These are phyloP conservation scores for Neolamprologus kungweensis DNA, from an alignment of 2,113 vertebrate genomes.

Conservation along the genomic window DNA sequence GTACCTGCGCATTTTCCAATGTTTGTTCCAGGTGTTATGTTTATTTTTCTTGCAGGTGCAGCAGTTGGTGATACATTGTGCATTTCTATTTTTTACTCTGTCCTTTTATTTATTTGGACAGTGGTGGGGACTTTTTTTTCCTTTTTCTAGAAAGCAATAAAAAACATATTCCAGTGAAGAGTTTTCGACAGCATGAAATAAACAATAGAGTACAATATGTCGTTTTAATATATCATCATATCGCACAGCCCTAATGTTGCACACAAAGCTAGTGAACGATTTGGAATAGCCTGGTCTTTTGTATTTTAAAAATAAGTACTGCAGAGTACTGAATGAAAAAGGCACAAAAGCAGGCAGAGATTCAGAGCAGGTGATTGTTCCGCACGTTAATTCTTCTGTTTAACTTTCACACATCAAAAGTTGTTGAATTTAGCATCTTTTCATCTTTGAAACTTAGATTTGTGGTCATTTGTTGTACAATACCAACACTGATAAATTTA, in stretches of 20 bases:
- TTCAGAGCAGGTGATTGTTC: background rate
- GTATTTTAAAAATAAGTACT: background rate
- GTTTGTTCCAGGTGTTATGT: background rate
- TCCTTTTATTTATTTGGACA: background rate
- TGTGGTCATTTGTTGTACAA: background rate
- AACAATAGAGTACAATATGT: background rate
- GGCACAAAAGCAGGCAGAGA: background rate
- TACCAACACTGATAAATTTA: background rate
- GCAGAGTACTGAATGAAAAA: background rate
- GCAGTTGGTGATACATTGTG: background rate
- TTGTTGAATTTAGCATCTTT: background rate
- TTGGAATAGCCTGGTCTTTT: background rate
- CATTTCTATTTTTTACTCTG: background rate
- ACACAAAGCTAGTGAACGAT: background rate
- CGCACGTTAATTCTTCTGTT: background rate
- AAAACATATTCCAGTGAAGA: background rate
- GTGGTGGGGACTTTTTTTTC: background rate
- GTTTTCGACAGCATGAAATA: background rate
- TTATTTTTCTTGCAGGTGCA: background rate
- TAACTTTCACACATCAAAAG: background rate
- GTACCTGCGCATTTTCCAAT: fast-evolving
- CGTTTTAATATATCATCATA: background rate
- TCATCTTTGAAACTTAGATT: background rate
- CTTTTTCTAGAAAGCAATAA: background rate
- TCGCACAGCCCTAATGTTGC: background rate